These are phyloP conservation scores for Puffinus mauretanicus DNA, from an alignment of 2,113 vertebrate genomes.

Conservation along the genomic window DNA sequence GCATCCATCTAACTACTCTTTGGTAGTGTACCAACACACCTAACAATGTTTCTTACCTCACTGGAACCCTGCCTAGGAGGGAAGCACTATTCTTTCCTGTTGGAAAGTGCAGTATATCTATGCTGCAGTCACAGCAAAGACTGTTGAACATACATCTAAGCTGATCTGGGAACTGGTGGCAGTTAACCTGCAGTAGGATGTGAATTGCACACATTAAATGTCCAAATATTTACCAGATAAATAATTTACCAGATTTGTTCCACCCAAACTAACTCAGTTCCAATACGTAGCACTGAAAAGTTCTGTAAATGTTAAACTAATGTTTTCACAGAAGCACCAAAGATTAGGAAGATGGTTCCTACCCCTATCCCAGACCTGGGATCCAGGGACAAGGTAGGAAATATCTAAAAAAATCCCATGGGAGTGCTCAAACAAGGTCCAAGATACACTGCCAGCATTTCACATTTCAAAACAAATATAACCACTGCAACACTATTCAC, in stretches of 20 bases:
- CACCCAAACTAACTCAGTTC: not conserved
- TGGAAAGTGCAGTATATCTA: not conserved
- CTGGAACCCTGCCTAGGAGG: not conserved
- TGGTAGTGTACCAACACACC: not conserved
- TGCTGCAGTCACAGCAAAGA: not conserved
- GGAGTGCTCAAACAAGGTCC: not conserved
- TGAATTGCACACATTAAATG: not conserved
- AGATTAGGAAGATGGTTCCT: not conserved
- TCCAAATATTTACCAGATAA: not conserved
- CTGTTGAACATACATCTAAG: not conserved
- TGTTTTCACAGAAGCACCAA: not conserved
- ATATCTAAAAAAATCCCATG: not conserved
- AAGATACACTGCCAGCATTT: not conserved
- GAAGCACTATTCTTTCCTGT: not conserved
- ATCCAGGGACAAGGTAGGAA: not conserved
- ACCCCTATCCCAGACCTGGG: not conserved
- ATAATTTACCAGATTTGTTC: not conserved
- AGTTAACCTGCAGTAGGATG: not conserved
- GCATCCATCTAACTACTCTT: not conserved
- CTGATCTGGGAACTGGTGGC: not conserved
- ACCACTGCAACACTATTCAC: not conserved
- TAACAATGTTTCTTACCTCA: not conserved
- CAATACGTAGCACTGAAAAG: not conserved
- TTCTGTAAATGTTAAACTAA: not conserved
- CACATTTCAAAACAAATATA: not conserved